Evolutionary conservation across 2,113 vertebrate genomes (phyloP), one percentile per base, ranked within the genome.

Genomic region (Dolichotis patagonum): DNA sequence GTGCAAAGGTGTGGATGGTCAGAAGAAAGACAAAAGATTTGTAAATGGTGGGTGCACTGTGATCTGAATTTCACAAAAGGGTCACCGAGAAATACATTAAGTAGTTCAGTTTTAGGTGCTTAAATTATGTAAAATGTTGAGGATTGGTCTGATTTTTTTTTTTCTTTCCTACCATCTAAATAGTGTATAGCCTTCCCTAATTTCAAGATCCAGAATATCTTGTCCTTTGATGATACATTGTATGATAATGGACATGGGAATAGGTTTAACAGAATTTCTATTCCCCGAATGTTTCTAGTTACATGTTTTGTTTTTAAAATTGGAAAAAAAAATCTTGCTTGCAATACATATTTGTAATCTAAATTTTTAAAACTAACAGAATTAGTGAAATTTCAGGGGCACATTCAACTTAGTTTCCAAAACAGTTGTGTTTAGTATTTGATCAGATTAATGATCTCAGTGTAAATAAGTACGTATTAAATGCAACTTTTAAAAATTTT

Each of bases 31-130:
- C 98, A 99, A 99, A 96, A 99, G 99, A 93, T 99, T 99, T 0
- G 98, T 99, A 35, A 99, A 99, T 17, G 99, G 99, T 98, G 99
- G 99, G 99, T 98, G 99, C 99, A 0, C 98, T 99, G 97, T 99
- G 99, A 91, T 99, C 99, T 14, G 99, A 98, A 97, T 99, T 99
- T 97, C 99, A 99, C 98, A 99, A 99, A 54, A 99, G 99, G 90
- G 99, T 99, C 98, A 99, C 99, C 99, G 99, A 99, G 97, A 99
- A 99, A 98, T 99, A 99, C 30, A 99, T 99, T 94, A 99, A 99
- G 97, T 99, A 99, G 97, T 98, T 86, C 97, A 98, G 96, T 98
- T 98, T 95, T 98, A 94, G 97, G 96, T 69, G 67, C 17, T 69
- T 69, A 69, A n/a, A n/a, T 69, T 69, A 32, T 38, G 67, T n/a